Conservation (phyloP, 1,140 invertebrate species). For the Lerema accius region DNA sequence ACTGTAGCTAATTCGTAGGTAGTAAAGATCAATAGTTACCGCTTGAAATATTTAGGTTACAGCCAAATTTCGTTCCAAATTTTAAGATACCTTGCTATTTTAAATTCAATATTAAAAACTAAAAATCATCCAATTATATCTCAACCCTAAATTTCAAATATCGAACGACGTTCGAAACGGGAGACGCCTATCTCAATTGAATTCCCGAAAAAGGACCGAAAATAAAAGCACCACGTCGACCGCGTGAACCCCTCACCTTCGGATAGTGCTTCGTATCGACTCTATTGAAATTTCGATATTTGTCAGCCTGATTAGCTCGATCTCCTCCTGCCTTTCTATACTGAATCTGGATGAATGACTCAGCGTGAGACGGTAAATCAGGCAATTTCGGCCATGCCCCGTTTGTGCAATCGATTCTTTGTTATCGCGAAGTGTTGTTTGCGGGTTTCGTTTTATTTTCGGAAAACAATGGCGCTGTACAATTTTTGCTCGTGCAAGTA, state of each 20-base stretch:
- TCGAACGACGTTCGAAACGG: constrained; percentile 56
- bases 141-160: constrained; percentile 65
- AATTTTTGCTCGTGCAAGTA: constrained; percentile 26
- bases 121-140: constrained; percentile 26
- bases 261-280: constrained; percentile 52
- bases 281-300: constrained; percentile 73
- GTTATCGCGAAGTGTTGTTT: constrained; percentile 36
- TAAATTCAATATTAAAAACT: not conserved
- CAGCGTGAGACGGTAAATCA: constrained; percentile 56
- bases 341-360: constrained; percentile 58
- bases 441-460: constrained; percentile 53
- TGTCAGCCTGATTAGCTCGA: constrained; percentile 72
- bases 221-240: constrained; percentile 56
- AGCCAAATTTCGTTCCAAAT: no score
- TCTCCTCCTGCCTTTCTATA: constrained; percentile 47
- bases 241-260: constrained; percentile 51
- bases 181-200: constrained; percentile 64
- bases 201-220: constrained; percentile 59
- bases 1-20: no score
- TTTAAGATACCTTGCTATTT: no score
- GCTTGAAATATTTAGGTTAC: no score
- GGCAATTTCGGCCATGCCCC: constrained; percentile 44
- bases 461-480: constrained; percentile 59
- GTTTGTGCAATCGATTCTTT: constrained; percentile 36
- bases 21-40: no score